phyloP scores from a whole-genome alignment of 2,888 invertebrate species.

The Cephus spinipes region DNA sequence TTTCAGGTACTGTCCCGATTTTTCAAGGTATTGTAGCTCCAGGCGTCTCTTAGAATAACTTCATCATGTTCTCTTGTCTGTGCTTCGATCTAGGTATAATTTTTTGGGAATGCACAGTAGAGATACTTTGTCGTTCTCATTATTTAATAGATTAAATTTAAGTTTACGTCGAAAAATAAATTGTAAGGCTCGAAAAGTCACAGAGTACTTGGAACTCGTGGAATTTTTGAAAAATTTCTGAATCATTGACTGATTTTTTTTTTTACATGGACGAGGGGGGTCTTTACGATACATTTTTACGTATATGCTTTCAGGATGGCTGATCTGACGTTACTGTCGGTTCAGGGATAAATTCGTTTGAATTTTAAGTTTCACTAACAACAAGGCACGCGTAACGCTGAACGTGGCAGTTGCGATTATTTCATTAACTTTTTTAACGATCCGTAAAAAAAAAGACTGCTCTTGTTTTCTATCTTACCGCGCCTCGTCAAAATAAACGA shows the following conservation, averaged over 20 bases:
- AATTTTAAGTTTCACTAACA: not conserved
- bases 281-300: too few species aligned
- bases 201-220: not conserved
- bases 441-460: not conserved
- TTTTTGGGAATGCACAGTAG: not conserved
- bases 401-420: not conserved
- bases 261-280: too few species aligned
- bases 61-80: not conserved
- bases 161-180: not conserved
- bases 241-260: not conserved
- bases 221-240: not conserved
- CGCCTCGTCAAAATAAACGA: not conserved
- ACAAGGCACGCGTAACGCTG: not conserved
- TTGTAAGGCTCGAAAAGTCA: not conserved
- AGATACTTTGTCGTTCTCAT: not conserved
- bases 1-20: slow-evolving; percentile 21
- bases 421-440: not conserved
- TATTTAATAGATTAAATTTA: not conserved
- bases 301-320: too few species aligned
- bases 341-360: too few species aligned
- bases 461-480: not conserved
- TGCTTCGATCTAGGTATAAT: not conserved
- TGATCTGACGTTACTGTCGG: too few species aligned
- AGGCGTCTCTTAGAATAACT: slow-evolving; percentile 3
- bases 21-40: slow-evolving; percentile 17